These are phyloP conservation scores for Coptodon bakossiorum DNA, from an alignment of 2,113 vertebrate genomes.

Conservation along the genomic window DNA sequence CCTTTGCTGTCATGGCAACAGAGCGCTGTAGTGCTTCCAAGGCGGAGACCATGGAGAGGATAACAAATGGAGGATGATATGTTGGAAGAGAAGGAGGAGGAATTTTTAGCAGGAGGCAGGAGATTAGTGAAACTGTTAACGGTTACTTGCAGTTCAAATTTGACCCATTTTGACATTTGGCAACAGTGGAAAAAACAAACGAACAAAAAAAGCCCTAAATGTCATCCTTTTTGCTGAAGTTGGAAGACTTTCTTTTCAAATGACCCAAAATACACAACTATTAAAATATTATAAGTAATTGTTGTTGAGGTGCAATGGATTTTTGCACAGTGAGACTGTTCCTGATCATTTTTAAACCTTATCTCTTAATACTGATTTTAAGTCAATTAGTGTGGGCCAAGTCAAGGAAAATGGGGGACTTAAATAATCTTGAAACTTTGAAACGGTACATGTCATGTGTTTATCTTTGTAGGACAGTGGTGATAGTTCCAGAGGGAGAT, in stretches of 20 bases:
- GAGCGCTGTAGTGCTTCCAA: not conserved
- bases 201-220: not conserved
- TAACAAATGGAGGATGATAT: not conserved
- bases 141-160: not conserved
- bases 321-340: not conserved
- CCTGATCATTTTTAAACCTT: not conserved
- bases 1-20: slow-evolving; percentile 56
- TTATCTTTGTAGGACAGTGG: not conserved
- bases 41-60: not conserved
- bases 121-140: not conserved
- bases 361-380: not conserved
- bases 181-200: not conserved
- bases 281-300: not conserved
- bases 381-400: not conserved
- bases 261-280: not conserved
- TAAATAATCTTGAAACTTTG: not conserved
- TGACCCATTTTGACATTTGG: not conserved
- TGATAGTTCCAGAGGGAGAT: accelerated
- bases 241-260: not conserved
- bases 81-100: not conserved
- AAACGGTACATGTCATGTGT: not conserved
- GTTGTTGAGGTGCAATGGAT: accelerated
- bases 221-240: not conserved
- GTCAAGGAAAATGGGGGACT: not conserved
- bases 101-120: not conserved